Base-by-base conservation (phyloP, 2,113 vertebrate species). In the Phaethornis superciliosus region DNA sequence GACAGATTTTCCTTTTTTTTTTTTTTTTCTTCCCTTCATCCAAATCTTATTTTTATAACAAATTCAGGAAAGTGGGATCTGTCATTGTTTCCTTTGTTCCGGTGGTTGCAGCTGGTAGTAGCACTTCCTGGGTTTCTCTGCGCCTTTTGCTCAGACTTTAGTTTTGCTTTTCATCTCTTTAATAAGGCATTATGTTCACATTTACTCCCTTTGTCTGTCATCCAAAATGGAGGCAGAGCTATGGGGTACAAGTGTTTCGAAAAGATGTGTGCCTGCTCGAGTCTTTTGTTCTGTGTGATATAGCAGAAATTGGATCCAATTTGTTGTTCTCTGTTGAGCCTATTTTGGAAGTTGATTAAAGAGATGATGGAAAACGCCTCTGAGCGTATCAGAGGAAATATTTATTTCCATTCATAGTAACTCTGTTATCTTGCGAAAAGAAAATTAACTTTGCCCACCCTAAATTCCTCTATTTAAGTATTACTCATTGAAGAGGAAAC, bases 191-290 rank as follows among this genome's bases (percentile, higher is more conserved):
- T 86, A 68, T 59, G 44, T 76, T 80, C 63, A 1, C 87, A 37
- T 49, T 91, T 94, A 27, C 52, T 65, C 67, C 75, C 87, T 95
- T 94, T 97, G 93, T 96, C 90, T 94, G 81, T 15, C 91, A 47
- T 93, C 94, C 95, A 95, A 95, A 93, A 96, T 96, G 95, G 96
- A 97, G 93, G 95, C 94, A 96, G 89, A 88, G 89, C 92, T 33
- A 54, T 70, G 89, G 81, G 77, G 27, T 24, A 82, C 78, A 70
- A 74, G 87, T 87, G 91, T 91, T 95, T 76, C 20, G 87, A 56
- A 22, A 91, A 62, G 93, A 94, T 83, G 75, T 80, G 7, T 90
- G 93, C 75, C 87, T 63, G 58, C 89, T 42, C 10, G 3, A 60
- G 89, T 9, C 95, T 96, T 96, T 96, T 96, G 96, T 94, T 94